phyloP scores from a whole-genome alignment of 1,140 invertebrate species.

The Drosophila suzukii region DNA sequence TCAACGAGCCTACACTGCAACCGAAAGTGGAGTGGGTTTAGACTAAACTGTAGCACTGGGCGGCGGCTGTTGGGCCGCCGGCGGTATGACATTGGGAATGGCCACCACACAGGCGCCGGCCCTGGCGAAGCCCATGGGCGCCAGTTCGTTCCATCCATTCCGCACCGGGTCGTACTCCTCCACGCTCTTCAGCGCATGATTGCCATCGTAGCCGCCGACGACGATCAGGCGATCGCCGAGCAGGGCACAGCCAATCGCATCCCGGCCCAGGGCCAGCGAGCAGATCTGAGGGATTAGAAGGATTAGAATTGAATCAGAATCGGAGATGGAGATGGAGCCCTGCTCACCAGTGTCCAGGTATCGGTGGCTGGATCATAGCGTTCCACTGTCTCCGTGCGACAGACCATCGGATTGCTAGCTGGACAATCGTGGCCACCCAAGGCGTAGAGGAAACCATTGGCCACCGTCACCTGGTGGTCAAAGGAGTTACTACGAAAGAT shows the following conservation, averaged over 20 bases:
- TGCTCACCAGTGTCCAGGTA: conserved; percentile 92
- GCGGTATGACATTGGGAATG: conserved; percentile 85
- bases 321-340: too few relatives aligned
- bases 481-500: neutral
- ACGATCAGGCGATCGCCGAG: conserved; percentile 95
- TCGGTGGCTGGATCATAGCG: conserved; percentile 92
- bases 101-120: conserved; percentile 95
- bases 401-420: conserved; percentile 92
- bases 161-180: conserved; percentile 96
- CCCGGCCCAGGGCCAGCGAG: conserved; percentile 92
- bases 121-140: conserved; percentile 91
- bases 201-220: conserved; percentile 98
- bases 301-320: neutral
- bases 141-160: conserved; percentile 93
- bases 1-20: conserved; percentile 27
- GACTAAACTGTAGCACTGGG: conserved; percentile 84
- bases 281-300: conserved; percentile 85
- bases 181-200: conserved; percentile 94
- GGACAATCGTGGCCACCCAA: conserved; percentile 96
- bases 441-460: conserved; percentile 93
- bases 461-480: conserved; percentile 87
- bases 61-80: conserved; percentile 68
- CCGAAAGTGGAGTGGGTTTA: conserved; percentile 34
- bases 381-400: conserved; percentile 95
- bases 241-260: conserved; percentile 95